Base-by-base conservation (phyloP, 1,140 invertebrate species). In the Pseudomyrmex concolor region DNA sequence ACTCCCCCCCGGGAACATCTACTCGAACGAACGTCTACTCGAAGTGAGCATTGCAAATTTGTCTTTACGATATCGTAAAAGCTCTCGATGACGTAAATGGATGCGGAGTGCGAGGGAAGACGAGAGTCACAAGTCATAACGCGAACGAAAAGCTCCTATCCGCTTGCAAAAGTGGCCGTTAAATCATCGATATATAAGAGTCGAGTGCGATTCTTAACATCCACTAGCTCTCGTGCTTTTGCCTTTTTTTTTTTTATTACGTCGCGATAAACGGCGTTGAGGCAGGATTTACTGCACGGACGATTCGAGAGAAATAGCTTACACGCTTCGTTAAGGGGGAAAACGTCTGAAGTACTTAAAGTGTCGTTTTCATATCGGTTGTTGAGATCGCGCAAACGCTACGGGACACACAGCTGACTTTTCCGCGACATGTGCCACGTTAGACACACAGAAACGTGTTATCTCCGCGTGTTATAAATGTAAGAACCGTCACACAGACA, bases 161-260 rank as follows among this genome's bases (percentile, higher is more conserved):
- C 55, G 8, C 13, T 82, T 57, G 17, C 15, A 25, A 22, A 72
- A 63, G 50, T 71, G 59, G 57, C 57, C 48, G 60, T 74, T 82
- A 82, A 82, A 82, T 63, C 25, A 43, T 74, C 48, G 59, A 57
- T 60, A 81, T 82, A 4, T 34, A 63, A 84, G 50, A 73, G 48
- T 64, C 22, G 48, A 82, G 63, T 34, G 59, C 25, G 34, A 62
- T 85, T 54, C 68, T 86, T 64, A 63, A 82, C 68, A 85, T 80
- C 66, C 57, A 70, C 64, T 76, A 55, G 19, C 54, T 34, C 68
- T 68, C 22, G 10, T 43, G 7, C 48, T 12, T 59, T 19, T 8
- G 19, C 22, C 48, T 55, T 43, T 45, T 71, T 51, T 48, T 25
- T 57, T 67, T 60, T 66, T 77, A 22, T 78, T 67, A 67, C 67